These are phyloP conservation scores for Peromyscus maniculatus DNA, from an alignment of 2,113 vertebrate species.

Conservation along the genomic window DNA sequence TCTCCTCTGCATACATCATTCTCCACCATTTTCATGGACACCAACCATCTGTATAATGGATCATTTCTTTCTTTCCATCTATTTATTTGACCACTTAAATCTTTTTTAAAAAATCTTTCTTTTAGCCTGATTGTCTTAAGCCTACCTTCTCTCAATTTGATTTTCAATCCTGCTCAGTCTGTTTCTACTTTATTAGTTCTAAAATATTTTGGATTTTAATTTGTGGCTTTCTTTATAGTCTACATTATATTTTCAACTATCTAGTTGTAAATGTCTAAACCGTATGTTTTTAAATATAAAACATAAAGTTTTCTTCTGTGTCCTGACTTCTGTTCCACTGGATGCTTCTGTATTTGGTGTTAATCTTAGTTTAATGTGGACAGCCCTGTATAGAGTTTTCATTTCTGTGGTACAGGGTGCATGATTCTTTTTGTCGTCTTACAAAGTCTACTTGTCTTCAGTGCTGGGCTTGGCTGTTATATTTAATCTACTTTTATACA, in stretches of 20 bases:
- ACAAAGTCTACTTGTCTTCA: not conserved
- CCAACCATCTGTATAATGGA: not conserved
- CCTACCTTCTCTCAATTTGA: not conserved
- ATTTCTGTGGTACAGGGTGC: not conserved
- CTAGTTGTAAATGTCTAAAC: not conserved
- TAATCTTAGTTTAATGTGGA: not conserved
- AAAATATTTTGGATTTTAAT: not conserved
- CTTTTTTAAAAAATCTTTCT: not conserved
- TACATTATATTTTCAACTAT: not conserved
- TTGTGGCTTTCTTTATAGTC: not conserved
- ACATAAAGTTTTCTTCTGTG: not conserved
- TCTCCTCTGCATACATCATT: not conserved
- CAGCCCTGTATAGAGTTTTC: not conserved
- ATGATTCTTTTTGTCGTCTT: not conserved
- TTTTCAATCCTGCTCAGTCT: not conserved
- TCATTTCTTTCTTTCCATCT: not conserved
- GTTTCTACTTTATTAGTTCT: conserved; percentile 8
- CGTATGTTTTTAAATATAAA: not conserved
- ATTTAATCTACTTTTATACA: not conserved
- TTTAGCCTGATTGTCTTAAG: not conserved
- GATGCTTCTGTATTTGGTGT: not conserved
- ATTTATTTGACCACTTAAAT: not conserved
- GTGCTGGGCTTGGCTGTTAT: not conserved
- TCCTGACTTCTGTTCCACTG: not conserved
- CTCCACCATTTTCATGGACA: not conserved